Evolutionary conservation across 2,113 vertebrate species (phyloP), one percentile per base, ranked within the genome.

Genomic region (Parus major): DNA sequence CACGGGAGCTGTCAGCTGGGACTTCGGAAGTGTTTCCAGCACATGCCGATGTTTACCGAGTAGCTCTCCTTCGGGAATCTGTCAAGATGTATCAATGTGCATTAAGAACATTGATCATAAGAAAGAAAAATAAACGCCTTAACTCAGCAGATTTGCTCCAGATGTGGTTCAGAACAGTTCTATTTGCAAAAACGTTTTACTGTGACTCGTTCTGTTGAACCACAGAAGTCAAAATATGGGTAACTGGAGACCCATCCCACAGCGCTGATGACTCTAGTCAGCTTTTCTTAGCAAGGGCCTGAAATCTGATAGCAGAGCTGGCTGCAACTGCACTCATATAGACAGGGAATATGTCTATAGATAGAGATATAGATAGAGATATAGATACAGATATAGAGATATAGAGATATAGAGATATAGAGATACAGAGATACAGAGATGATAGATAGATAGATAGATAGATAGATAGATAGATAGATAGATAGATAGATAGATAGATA

Each of bases 71-170:
- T 33, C 5, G 29, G 18, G 44, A 87, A 21, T 12, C 12, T 0
- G 16, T 29, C 57, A 42, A 53, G 60, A 61, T 53, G 11, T 10
- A 80, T 35, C 76, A 65, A 44, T 0, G 3, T 7, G 47, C 18
- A 1, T 7, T 7, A 36, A 59, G 56, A 82, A 79, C 1, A 31
- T 0, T 20, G 3, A 70, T 24, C 33, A 46, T 0, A 1, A n/a
- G 29, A 39, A 57, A 55, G 29, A 56, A 33, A 47, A 46, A 56
- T 5, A 41, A 56, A 44, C 21, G 24, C 29, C 29, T 77, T 57
- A 39, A 72, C 55, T 80, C 63, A 63, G 36, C 15, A 77, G 36
- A 65, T 82, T 69, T 80, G 7, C 44, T 80, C 57, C 50, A 80
- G 29, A 50, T 46, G 41, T 49, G 35, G 9, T 56, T 86, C 56